Evolutionary conservation across 2,797 vertebrate species (phyloP).

Genomic region (Hoplostethus atlanticus): DNA sequence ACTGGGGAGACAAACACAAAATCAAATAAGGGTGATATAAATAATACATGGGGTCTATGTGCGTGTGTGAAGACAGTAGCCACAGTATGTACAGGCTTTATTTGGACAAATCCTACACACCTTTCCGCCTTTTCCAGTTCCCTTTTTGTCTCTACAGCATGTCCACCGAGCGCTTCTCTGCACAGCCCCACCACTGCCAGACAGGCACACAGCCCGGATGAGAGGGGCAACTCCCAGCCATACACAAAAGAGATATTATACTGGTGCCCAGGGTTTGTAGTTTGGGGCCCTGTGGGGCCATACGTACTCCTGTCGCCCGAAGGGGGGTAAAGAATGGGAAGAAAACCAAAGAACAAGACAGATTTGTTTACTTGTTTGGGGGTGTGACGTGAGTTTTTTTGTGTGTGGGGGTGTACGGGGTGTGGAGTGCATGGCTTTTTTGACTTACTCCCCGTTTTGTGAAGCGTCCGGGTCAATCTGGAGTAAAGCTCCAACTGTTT

Average conservation of each 20-base stretch:
- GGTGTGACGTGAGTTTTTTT: background rate
- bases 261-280: slow-evolving; percentile 92
- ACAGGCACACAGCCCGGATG: slow-evolving; percentile 91
- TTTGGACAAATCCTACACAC: slow-evolving; percentile 78
- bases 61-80: background rate
- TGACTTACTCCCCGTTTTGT: slow-evolving; percentile 93
- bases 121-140: slow-evolving; percentile 96
- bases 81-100: background rate
- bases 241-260: slow-evolving; percentile 92
- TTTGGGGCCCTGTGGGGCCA: slow-evolving; percentile 93
- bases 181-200: slow-evolving; percentile 89
- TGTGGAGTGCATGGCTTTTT: background rate
- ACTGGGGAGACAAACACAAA: slow-evolving; percentile 79
- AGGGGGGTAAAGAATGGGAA: background rate
- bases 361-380: background rate
- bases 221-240: slow-evolving; percentile 95
- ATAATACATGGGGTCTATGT: background rate
- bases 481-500: slow-evolving; percentile 96
- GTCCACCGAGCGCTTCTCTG: slow-evolving; percentile 90
- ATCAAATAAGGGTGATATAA: background rate
- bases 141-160: slow-evolving; percentile 92
- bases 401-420: background rate
- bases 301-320: slow-evolving; percentile 91
- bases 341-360: background rate
- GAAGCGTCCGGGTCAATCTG: slow-evolving; percentile 94